Conservation (phyloP, 2,113 vertebrate genomes). For the Reinhardtius hippoglossoides region DNA sequence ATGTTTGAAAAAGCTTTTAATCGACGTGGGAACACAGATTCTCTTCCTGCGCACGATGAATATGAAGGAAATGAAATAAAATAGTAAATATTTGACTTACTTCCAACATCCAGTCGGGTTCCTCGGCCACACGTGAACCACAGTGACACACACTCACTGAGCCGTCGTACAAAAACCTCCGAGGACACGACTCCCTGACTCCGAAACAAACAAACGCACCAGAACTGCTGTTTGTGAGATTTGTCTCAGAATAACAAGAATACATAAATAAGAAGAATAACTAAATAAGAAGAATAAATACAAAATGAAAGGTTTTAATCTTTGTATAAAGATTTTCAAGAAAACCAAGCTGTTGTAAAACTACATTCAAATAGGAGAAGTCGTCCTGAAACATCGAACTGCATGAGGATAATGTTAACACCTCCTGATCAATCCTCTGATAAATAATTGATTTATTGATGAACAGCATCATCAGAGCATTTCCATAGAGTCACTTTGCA, state of each 20-base stretch:
- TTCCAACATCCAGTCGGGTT: too few relatives aligned
- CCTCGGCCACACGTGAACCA: too few relatives aligned
- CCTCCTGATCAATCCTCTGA: neutral
- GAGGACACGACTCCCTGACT: too few relatives aligned
- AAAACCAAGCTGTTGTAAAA: neutral
- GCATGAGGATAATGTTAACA: neutral
- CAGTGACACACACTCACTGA: too few relatives aligned
- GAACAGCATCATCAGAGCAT: neutral
- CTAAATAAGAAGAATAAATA: too few relatives aligned
- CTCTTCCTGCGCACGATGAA: too few relatives aligned
- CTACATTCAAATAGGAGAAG: neutral
- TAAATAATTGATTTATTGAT: neutral
- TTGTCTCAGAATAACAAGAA: neutral
- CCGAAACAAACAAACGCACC: neutral
- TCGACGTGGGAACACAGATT: too few relatives aligned
- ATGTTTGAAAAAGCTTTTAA: too few relatives aligned
- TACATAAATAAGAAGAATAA: neutral
- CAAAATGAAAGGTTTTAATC: neutral
- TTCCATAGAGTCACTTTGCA: slow-evolving; percentile 37
- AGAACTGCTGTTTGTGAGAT: neutral
- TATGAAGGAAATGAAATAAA: too few relatives aligned
- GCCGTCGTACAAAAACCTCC: too few relatives aligned
- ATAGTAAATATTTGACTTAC: too few relatives aligned
- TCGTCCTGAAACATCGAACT: neutral
- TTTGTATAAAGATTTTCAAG: neutral